A percentile compares a stretch with the other conserved stretches of the same genome.
phyloP scores from a whole-genome alignment of 2,113 vertebrate species.

The Etheostoma spectabile region DNA sequence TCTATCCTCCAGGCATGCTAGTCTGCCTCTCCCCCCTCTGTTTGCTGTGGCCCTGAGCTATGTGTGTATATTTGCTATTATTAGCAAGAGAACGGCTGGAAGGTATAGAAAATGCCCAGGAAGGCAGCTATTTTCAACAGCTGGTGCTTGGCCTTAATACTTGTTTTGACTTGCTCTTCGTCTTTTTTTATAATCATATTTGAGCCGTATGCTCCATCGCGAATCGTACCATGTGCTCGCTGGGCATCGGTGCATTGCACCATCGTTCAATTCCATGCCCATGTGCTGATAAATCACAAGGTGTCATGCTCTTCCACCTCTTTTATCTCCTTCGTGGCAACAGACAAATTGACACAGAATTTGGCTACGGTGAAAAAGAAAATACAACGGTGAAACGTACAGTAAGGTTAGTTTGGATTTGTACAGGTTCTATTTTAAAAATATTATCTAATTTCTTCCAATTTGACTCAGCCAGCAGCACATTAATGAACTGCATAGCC shows the following conservation, averaged over 20 bases:
- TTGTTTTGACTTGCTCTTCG: slow-evolving; percentile 25
- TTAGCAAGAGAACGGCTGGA: slow-evolving; percentile 77
- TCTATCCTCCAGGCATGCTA: slow-evolving; percentile 65
- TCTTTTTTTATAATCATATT: slow-evolving; percentile 1
- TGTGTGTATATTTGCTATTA: slow-evolving; percentile 79
- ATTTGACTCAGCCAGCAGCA: slow-evolving; percentile 63
- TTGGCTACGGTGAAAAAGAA: slow-evolving; percentile 7
- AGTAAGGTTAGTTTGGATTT: slow-evolving; percentile 27
- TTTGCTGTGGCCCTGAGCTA: slow-evolving; percentile 73
- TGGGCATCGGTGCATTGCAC: slow-evolving; percentile 19
- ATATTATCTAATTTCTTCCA: slow-evolving; percentile 50
- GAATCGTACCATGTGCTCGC: slow-evolving; percentile 35
- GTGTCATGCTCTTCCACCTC: slow-evolving; percentile 24
- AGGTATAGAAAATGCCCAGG: slow-evolving; percentile 77
- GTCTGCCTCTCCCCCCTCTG: slow-evolving; percentile 58
- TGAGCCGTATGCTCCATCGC: background rate
- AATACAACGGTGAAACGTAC: background rate
- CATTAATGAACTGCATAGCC: slow-evolving; percentile 63
- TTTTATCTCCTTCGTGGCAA: slow-evolving; percentile 18
- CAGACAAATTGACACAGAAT: slow-evolving; percentile 2
- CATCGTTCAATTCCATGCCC: slow-evolving; percentile 33
- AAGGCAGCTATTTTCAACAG: slow-evolving; percentile 83
- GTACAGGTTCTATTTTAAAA: slow-evolving; percentile 72
- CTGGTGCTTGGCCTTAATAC: slow-evolving; percentile 66
- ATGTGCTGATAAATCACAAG: slow-evolving; percentile 43